Conservation (phyloP, 2,888 invertebrate species). For the Carabus problematicus region DNA sequence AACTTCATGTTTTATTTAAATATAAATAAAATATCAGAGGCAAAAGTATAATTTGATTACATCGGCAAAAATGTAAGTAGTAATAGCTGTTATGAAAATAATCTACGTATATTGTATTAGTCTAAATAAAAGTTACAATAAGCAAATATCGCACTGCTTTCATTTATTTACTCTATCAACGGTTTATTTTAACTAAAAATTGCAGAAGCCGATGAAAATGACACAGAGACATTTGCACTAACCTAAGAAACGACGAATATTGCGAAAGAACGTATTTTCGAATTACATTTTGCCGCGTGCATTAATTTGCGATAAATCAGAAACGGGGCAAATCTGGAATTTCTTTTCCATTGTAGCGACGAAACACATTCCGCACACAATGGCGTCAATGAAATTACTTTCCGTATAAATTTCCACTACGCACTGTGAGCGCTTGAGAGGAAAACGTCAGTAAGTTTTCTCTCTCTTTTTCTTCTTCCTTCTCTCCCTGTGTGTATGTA, state of each 20-base stretch:
- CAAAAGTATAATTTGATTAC: too few relatives aligned
- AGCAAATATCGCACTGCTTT: too few relatives aligned
- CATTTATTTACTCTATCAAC: too few relatives aligned
- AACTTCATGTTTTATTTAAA: too few relatives aligned
- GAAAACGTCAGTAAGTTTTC: neutral
- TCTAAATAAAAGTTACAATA: too few relatives aligned
- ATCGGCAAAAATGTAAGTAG: too few relatives aligned
- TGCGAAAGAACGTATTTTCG: conserved; percentile 9
- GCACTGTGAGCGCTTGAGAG: conserved; percentile 17
- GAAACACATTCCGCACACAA: conserved; percentile 40
- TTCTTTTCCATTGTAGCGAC: conserved; percentile 41
- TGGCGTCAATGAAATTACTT: conserved; percentile 42
- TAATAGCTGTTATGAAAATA: too few relatives aligned
- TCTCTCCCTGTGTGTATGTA: neutral
- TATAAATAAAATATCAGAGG: too few relatives aligned
- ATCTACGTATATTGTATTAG: too few relatives aligned
- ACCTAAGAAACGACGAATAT: neutral
- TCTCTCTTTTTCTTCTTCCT: neutral
- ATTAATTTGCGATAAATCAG: conserved; percentile 41
- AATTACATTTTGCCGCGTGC: conserved; percentile 21
- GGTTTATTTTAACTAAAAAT: too few relatives aligned
- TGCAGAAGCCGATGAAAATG: too few relatives aligned
- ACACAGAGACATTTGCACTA: too few relatives aligned
- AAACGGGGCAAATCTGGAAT: conserved; percentile 33
- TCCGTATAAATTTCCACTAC: conserved; percentile 38